These are phyloP conservation scores for Nesospiza acunhae DNA, from an alignment of 2,113 vertebrate species.

Conservation along the genomic window DNA sequence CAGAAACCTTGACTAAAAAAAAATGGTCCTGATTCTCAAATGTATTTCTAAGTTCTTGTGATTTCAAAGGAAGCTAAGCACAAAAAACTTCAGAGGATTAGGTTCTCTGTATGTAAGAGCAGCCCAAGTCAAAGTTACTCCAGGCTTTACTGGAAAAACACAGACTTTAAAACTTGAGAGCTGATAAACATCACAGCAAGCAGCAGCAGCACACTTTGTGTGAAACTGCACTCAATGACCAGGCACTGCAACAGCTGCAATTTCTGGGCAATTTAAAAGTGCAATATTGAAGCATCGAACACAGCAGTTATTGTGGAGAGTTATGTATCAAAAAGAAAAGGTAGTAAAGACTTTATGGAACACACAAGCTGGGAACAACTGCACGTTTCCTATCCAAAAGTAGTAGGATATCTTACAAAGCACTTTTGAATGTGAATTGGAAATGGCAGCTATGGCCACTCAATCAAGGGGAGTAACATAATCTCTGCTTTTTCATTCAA, in stretches of 20 bases:
- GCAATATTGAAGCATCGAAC: background rate
- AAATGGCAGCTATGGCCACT: background rate
- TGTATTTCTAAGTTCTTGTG: constrained; percentile 15
- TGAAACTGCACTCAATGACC: background rate
- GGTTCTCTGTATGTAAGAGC: background rate
- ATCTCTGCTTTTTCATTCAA: background rate
- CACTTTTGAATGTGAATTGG: background rate
- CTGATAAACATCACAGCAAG: constrained; percentile 39
- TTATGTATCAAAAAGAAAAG: background rate
- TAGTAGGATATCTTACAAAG: background rate
- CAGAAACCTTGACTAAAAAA: background rate
- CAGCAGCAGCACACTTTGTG: background rate
- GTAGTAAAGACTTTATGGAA: background rate
- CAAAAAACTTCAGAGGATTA: constrained; percentile 22
- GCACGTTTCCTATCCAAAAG: background rate
- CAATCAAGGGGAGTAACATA: background rate
- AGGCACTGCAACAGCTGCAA: background rate
- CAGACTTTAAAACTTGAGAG: constrained; percentile 31
- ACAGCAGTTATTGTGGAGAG: background rate
- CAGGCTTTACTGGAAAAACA: constrained; percentile 47
- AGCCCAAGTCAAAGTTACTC: background rate
- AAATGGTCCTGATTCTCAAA: background rate
- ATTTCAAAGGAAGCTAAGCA: constrained; percentile 37
- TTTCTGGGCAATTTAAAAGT: background rate
- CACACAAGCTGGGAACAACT: background rate